phyloP scores from a whole-genome alignment of 2,888 invertebrate species.

The Galerucella nymphaeae region DNA sequence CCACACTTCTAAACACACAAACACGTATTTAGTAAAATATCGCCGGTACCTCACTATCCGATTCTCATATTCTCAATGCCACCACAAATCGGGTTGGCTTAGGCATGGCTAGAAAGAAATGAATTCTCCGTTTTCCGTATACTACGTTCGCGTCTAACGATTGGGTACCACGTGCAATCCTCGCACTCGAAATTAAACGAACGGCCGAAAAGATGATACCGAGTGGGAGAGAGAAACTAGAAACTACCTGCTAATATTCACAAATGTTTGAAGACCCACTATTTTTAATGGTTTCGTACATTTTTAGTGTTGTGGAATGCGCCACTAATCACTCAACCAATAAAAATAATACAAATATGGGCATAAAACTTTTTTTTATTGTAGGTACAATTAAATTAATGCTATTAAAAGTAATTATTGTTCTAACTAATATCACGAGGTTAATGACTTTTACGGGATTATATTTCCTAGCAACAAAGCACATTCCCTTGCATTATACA shows the following conservation, averaged over 20 bases:
- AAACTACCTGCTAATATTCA: conserved; percentile 25
- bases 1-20: conserved; percentile 64
- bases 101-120: conserved; percentile 35
- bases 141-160: conserved; percentile 23
- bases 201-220: conserved; percentile 13
- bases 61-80: conserved; percentile 34
- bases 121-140: conserved; percentile 29
- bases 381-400: conserved; percentile 1
- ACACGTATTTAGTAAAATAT: conserved; percentile 60
- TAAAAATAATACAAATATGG: not conserved
- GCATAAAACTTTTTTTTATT: not conserved
- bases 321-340: not conserved
- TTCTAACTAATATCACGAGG: not conserved
- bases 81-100: conserved; percentile 27
- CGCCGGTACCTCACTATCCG: conserved; percentile 65
- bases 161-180: conserved; percentile 9
- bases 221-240: conserved; percentile 19
- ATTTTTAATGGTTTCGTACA: not conserved
- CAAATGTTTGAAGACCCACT: not conserved
- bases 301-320: not conserved
- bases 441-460: conserved; percentile 7
- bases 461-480: not conserved
- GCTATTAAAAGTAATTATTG: not conserved
- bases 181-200: conserved; percentile 15
- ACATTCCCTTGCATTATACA: not conserved